Conservation (phyloP, 2,797 vertebrate genomes). For the Falco biarmicus region DNA sequence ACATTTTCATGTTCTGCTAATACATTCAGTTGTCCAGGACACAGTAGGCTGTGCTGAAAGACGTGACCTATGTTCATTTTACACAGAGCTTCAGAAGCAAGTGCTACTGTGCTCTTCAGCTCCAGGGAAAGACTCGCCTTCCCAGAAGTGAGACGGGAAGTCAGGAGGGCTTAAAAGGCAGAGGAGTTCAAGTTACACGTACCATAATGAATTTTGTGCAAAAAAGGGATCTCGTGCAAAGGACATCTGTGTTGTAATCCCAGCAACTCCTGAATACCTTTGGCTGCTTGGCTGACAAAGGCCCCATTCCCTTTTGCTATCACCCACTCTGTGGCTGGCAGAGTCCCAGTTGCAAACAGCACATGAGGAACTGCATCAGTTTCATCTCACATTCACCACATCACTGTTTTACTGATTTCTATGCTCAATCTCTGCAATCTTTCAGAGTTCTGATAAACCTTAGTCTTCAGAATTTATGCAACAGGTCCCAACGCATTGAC, state of each 20-base stretch:
- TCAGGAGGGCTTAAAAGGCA: neutral
- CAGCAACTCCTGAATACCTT: neutral
- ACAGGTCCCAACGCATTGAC: neutral
- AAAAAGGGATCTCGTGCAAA: neutral
- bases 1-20: neutral
- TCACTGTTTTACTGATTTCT: neutral
- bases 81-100: neutral
- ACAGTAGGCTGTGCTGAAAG: neutral
- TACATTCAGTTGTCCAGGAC: accelerated
- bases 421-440: neutral
- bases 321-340: neutral
- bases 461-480: neutral
- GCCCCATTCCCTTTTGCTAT: neutral
- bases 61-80: neutral
- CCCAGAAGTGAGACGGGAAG: neutral
- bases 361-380: neutral
- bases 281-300: neutral
- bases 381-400: neutral
- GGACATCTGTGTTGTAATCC: neutral
- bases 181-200: neutral
- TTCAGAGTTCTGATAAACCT: neutral
- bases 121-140: neutral
- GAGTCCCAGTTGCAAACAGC: neutral
- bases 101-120: neutral
- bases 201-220: neutral